Conservation (phyloP, 2,113 vertebrate genomes). For the Acinonyx jubatus region DNA sequence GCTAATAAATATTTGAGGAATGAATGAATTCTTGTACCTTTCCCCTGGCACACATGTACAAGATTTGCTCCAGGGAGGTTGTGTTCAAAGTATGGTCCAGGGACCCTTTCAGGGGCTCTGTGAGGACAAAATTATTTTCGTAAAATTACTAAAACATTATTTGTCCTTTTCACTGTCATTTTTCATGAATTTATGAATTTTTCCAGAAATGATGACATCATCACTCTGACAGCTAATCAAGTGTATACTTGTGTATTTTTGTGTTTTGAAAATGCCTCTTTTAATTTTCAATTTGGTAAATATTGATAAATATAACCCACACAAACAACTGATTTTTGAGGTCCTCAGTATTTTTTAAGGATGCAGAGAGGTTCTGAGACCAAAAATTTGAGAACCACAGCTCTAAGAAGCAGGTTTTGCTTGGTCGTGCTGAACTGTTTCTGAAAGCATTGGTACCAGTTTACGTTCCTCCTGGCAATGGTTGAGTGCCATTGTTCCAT, state of each 20-base stretch:
- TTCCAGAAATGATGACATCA: background rate
- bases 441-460: background rate
- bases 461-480: background rate
- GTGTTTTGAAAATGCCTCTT: slow-evolving; percentile 3
- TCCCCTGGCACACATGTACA: background rate
- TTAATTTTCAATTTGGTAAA: background rate
- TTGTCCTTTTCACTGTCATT: background rate
- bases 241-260: background rate
- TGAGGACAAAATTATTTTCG: background rate
- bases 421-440: background rate
- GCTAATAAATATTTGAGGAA: background rate
- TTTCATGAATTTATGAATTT: background rate
- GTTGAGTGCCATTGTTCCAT: background rate
- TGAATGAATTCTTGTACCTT: background rate
- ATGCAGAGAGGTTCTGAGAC: background rate
- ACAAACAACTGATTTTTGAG: background rate
- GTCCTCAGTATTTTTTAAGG: background rate
- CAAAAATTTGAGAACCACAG: background rate
- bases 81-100: background rate
- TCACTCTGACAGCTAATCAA: background rate
- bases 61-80: background rate
- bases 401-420: background rate
- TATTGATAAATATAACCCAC: background rate
- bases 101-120: background rate
- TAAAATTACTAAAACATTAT: background rate